Conservation (phyloP, 1,140 invertebrate genomes). For the Anoplolepis gracilipes region DNA sequence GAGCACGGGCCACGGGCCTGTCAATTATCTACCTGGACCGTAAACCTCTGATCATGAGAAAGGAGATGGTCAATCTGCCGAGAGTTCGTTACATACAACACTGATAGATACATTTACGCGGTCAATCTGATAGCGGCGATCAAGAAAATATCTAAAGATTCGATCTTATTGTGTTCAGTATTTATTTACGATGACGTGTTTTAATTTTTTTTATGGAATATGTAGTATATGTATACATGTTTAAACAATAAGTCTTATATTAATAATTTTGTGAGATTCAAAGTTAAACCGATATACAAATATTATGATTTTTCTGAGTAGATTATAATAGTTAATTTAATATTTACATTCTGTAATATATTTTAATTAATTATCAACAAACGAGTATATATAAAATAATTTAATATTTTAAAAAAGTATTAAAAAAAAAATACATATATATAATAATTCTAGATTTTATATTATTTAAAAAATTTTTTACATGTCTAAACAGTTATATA, state of each 20-base stretch:
- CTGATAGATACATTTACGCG: conserved; percentile 68
- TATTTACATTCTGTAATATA: not conserved
- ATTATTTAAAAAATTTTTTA: not conserved
- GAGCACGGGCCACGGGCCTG: conserved; percentile 73
- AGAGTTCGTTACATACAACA: conserved; percentile 47
- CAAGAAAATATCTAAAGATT: not conserved
- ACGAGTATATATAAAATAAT: not conserved
- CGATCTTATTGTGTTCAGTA: conserved; percentile 20
- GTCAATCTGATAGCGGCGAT: conserved; percentile 29
- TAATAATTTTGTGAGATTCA: not conserved
- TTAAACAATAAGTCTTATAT: not conserved
- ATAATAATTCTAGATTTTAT: too few species aligned
- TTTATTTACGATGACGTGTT: conserved; percentile 19
- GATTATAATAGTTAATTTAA: not conserved
- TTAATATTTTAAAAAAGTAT: too few species aligned
- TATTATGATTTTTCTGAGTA: not conserved
- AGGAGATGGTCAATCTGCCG: conserved; percentile 56
- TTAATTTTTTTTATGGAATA: not conserved
- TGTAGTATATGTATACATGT: not conserved
- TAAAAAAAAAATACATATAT: not conserved
- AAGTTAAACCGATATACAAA: not conserved
- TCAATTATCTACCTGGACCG: conserved; percentile 79
- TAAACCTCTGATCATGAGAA: conserved; percentile 73
- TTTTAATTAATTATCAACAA: not conserved
- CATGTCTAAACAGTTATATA: not conserved